Base-by-base conservation (phyloP, 30 jellyfish, hydroid and myxozoan genomes). In the Pelagia noctiluca region DNA sequence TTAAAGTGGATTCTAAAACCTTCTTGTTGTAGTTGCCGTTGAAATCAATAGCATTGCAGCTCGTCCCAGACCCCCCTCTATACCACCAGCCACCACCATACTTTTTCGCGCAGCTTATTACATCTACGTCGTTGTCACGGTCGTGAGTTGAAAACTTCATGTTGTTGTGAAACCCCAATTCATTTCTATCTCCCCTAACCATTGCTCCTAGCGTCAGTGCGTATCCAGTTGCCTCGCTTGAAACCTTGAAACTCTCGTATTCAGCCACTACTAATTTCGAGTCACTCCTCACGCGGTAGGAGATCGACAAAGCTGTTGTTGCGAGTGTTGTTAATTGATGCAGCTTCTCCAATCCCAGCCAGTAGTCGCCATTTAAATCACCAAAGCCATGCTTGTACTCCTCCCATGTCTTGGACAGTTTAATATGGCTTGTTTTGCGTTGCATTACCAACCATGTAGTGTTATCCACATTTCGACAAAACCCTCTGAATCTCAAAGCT, bases 51-150 rank as follows among this genome's bases (percentile, higher is more conserved):
- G n/a, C n/a, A n/a, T n/a, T n/a, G n/a, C n/a, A n/a, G n/a, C n/a
- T n/a, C n/a, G n/a, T n/a, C n/a, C n/a, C n/a, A n/a, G n/a, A n/a
- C n/a, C 57, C 57, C 16, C 57, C 62, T 29, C 19, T 28, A 32
- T 37, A 76, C 88, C 88, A 76, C 88, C 88, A 76, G 16, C 77
- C 88, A 5, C 76, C 69, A 4, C 7, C 35, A 8, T 22, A 57
- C 1, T 5, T 26, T 26, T 5, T 11, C 2, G 88, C 88, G 50
- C 88, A 76, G 64, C 53, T 76, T 28, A 2, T 34, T 3, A 1
- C 19, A 28, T 25, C 3, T 1, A 13, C 1, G 63, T 76, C 88
- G 53, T 76, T 50, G 35, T 76, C 88, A 2, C 71, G 60, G 23
- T 76, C 88, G 5, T 21, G 28, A 2, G 88, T 76, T 3, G 88